These are phyloP conservation scores for Neoniphon sammara DNA, from an alignment of 2,797 vertebrate genomes.

Conservation along the genomic window DNA sequence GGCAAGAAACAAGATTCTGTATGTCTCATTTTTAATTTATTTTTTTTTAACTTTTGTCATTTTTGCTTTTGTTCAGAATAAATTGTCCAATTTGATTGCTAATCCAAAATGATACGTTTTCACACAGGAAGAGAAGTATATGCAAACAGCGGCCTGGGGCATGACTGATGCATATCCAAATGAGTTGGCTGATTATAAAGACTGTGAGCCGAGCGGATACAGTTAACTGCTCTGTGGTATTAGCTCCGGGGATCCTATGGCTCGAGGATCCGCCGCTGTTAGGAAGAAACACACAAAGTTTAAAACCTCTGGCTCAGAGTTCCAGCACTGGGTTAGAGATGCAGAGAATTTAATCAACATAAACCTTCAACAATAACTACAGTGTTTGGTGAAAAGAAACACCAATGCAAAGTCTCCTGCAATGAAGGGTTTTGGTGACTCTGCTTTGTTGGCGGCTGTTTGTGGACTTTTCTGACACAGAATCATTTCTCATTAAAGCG, in stretches of 20 bases:
- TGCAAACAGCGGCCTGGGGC: conserved; percentile 67
- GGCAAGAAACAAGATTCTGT: background rate
- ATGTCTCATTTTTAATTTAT: background rate
- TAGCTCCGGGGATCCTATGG: conserved; percentile 56
- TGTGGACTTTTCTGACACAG: too few species aligned
- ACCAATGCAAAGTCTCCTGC: background rate
- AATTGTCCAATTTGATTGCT: conserved; percentile 53
- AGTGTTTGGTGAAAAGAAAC: conserved; percentile 2
- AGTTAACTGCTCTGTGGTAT: conserved; percentile 48
- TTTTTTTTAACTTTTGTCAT: conserved; percentile 9
- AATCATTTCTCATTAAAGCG: conserved; percentile 8
- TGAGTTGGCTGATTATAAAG: conserved; percentile 65
- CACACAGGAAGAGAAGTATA: conserved; percentile 59
- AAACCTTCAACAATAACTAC: background rate
- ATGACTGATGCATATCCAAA: conserved; percentile 73
- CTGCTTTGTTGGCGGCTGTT: background rate
- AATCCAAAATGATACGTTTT: conserved; percentile 51
- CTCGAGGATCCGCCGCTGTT: conserved; percentile 37
- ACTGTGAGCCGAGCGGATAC: conserved; percentile 59
- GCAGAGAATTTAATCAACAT: conserved; percentile 3
- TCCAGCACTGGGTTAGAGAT: conserved; percentile 5
- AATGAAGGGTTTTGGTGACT: background rate
- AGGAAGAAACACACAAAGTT: conserved; percentile 35
- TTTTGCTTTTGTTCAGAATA: conserved; percentile 46
- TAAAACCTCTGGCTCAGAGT: conserved; percentile 27